Evolutionary conservation across 2,797 vertebrate genomes (phyloP), one percentile per base, ranked within the genome.

Genomic region (Paratrypauchen microcephalus): DNA sequence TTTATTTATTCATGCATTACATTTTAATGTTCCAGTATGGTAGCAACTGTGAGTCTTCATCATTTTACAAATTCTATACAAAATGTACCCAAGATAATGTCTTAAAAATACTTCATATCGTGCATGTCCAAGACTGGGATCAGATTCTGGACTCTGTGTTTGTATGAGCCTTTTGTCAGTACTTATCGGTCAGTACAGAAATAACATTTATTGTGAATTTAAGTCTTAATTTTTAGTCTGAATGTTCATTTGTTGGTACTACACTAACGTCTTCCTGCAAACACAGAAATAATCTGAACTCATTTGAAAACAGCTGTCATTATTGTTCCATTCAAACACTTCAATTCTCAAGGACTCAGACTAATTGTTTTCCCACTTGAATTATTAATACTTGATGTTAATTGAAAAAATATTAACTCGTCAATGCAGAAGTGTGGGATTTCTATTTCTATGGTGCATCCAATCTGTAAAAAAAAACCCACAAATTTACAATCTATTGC

Each of bases 21-120:
- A 52, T 6, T 52, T 59, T 19, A 11, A 11, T 67, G 71, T 68
- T 79, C 61, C 69, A 69, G 30, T 72, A 57, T 74, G 78, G 72
- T 52, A 26, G 1, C 57, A 13, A 62, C 55, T 67, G 65, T 15
- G 66, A 84, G 65, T 63, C 24, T 68, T 48, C 45, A 45, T 73
- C 67, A 1, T n/a, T 70, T 36, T 47, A 30, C 61, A 39, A 77
- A 75, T 48, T 24, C 65, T 39, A 67, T 61, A 5, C 4, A 19
- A 39, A 4, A 12, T 36, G 32, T 9, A 36, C 8, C 7, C 32
- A 36, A 32, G 4, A 32, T 41, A 41, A 45, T 45, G 12, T 13
- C 13, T 15, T 15, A 45, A 45, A 45, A 41, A 2, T 3, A 2
- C 41, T 15, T 21, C 21, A 60, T 32, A 21, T 41, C 23, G 36